phyloP scores from a whole-genome alignment of 2,113 vertebrate species.

The Oxygymnocypris stewartii region DNA sequence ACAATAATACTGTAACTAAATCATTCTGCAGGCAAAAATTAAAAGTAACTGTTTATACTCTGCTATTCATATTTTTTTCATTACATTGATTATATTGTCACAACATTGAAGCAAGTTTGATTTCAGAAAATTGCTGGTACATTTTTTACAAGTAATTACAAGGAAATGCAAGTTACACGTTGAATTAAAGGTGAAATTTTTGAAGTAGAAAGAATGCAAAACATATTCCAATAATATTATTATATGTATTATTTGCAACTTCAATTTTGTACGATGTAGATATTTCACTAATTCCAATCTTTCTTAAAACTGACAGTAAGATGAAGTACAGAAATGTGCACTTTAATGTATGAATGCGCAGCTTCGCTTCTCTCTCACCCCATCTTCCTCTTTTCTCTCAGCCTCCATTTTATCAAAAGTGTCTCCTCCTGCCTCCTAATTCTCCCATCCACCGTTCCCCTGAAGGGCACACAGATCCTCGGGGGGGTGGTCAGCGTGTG shows the following conservation, averaged over 20 bases:
- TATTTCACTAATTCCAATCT: not conserved
- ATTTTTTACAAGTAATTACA: not conserved
- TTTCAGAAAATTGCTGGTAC: no score
- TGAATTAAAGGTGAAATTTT: no score
- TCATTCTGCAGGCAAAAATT: not conserved
- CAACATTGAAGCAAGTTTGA: no score
- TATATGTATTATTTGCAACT: not conserved
- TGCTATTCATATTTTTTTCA: no score
- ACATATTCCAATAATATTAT: not conserved
- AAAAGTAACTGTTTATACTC: no score
- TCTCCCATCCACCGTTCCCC: no score
- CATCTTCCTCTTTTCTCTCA: no score
- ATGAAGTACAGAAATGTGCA: not conserved
- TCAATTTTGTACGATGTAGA: not conserved
- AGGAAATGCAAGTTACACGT: not conserved
- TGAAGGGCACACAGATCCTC: no score
- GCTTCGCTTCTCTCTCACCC: not conserved
- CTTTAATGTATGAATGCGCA: not conserved
- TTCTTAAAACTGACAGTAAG: not conserved
- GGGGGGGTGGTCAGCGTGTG: no score
- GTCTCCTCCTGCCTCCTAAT: no score
- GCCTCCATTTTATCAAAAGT: constrained; percentile 48
- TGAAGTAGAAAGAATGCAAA: not conserved
- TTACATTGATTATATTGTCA: no score
- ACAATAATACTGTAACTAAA: not conserved